Base-by-base conservation (phyloP, 1,140 invertebrate genomes). In the Odontomachus brunneus region DNA sequence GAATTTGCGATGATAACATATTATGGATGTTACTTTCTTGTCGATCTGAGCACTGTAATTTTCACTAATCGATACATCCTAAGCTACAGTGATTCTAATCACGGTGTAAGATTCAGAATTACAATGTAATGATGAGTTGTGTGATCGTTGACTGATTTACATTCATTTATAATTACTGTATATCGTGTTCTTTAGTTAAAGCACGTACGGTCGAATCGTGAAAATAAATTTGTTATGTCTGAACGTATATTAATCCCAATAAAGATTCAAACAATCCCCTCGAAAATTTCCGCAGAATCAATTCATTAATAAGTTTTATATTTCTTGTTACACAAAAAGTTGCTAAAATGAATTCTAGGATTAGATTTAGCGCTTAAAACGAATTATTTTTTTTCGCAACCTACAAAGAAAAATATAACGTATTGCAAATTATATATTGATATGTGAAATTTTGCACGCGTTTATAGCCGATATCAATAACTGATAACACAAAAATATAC, bases 221-320 rank as follows among this genome's bases (percentile, higher is more conserved):
- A 55, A 75, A 83, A 73, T 67, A 66, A 85, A 74, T 44, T n/a
- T 51, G 51, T 22, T 69, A 71, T 76, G 84, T 48, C 62, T 84
- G 24, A 62, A 85, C 49, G 59, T 57, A 66, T 53, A 11, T 17
- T 44, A 7, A 15, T 26, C 17, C 24, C n/a, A 76, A 24, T 33
- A n/a, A 72, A 49, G 33, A 51, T 22, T 75, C 51, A 29, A 72
- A 71, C 24, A 38, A n/a, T n/a, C 38, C 26, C 22, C 44, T 67
- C 7, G 14, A 62, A 57, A 67, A 17, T 3, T 33, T 62, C 1
- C 69, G 17, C 26, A n/a, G 19, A 22, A 14, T 15, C 48, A 55
- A 75, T 29, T n/a, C 48, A 14, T 71, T n/a, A 53, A 82, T 66
- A 57, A 83, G 65, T 55, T 11, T 67, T 19, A 38, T 44, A 78